Conservation (phyloP, 2,797 vertebrate genomes). For the Novumbra hubbsi region DNA sequence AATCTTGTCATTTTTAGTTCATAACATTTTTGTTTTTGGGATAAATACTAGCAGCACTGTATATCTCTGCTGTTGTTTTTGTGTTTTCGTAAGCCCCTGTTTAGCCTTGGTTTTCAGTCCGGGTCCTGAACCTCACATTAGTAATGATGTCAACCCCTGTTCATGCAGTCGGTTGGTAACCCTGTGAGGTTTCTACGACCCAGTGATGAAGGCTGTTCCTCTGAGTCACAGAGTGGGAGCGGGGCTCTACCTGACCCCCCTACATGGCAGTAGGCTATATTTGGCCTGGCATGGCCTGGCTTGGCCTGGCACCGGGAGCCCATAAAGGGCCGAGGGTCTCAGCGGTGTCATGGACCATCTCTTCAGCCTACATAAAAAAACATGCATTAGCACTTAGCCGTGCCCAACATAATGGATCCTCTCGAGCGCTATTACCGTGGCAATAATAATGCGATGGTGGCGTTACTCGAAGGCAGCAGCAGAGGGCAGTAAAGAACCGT, state of each 20-base stretch:
- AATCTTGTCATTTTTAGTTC: no score
- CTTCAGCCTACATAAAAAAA: slow-evolving; percentile 21
- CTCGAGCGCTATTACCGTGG: neutral
- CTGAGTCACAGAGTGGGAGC: neutral
- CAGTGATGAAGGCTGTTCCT: neutral
- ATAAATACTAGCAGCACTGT: no score
- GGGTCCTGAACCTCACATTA: neutral
- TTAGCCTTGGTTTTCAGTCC: neutral
- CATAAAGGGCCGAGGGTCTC: slow-evolving; percentile 41
- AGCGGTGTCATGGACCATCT: slow-evolving; percentile 28
- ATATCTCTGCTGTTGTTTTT: no score
- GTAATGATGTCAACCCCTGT: neutral
- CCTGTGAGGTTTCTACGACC: neutral
- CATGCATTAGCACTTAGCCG: slow-evolving; percentile 2
- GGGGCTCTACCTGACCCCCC: slow-evolving; percentile 22
- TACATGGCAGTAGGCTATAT: slow-evolving; percentile 62
- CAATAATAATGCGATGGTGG: neutral
- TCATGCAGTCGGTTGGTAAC: neutral
- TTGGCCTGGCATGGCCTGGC: slow-evolving; percentile 50
- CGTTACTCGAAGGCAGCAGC: slow-evolving; percentile 3
- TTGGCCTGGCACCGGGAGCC: slow-evolving; percentile 42
- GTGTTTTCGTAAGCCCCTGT: neutral
- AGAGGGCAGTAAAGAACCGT: neutral
- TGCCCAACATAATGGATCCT: neutral
- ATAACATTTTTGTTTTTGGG: no score